Evolutionary conservation across 64 coral and sea anemone genomes (phyloP).

Genomic region (Catalaphyllia jardinei): DNA sequence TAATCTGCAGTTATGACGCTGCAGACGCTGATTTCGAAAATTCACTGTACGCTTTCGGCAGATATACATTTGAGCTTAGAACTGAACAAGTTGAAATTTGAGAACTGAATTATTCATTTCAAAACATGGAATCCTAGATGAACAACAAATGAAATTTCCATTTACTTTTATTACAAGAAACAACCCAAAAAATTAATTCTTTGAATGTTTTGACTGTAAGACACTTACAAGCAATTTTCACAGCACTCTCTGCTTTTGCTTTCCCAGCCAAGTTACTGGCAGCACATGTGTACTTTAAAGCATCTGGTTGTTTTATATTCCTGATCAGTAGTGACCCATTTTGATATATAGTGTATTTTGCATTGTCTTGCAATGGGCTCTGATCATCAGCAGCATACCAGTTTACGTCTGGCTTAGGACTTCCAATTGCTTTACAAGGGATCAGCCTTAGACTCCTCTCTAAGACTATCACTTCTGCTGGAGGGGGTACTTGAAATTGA

Average conservation of each 20-base stretch:
- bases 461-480: not conserved
- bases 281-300: conserved; percentile 73
- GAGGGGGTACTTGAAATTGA: conserved; percentile 16
- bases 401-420: conserved; percentile 53
- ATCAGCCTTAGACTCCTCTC: not conserved
- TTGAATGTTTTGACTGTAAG: no score
- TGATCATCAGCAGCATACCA: conserved; percentile 35
- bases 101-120: not conserved
- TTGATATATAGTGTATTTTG: conserved; percentile 30
- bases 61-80: no score
- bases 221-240: conserved; percentile 80
- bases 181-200: no score
- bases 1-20: no score
- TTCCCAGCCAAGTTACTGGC: conserved; percentile 51
- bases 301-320: conserved; percentile 33
- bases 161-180: no score
- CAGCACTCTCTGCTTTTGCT: not conserved
- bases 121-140: not conserved
- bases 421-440: conserved; percentile 63
- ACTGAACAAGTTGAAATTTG: not conserved
- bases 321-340: conserved; percentile 69
- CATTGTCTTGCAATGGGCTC: conserved; percentile 12
- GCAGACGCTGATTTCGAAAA: no score
- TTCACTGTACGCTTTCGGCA: no score
- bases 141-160: not conserved